Conservation (phyloP, 1,140 invertebrate species). For the Microplitis demolitor region DNA sequence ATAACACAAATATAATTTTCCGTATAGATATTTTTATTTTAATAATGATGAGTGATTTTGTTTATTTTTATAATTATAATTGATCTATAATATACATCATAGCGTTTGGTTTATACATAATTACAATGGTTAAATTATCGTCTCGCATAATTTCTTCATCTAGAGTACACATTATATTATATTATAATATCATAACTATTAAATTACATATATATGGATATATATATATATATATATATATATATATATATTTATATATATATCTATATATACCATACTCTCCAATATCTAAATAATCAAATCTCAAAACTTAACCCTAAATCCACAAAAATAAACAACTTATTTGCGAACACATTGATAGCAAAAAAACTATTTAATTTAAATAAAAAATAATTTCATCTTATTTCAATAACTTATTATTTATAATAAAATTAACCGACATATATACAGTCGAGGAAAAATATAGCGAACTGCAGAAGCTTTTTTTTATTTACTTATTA, state of each 20-base stretch:
- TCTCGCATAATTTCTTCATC: slow-evolving; percentile 1
- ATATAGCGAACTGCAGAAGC: slow-evolving; percentile 23
- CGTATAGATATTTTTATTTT: slow-evolving; percentile 57
- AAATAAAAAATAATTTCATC: slow-evolving; percentile 1
- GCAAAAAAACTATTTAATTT: background rate
- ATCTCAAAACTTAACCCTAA: too few species aligned
- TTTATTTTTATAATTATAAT: slow-evolving; percentile 49
- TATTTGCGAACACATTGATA: background rate
- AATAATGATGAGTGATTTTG: slow-evolving; percentile 60
- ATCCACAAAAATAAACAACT: too few species aligned
- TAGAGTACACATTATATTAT: slow-evolving; percentile 1
- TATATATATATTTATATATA: background rate
- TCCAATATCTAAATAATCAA: too few species aligned
- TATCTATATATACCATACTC: too few species aligned
- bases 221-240: too few species aligned
- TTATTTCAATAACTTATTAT: background rate
- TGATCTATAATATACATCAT: slow-evolving; percentile 64
- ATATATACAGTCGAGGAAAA: slow-evolving; percentile 27
- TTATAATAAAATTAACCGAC: slow-evolving; percentile 13
- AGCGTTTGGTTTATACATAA: slow-evolving; percentile 63
- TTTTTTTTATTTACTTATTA: background rate
- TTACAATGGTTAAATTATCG: slow-evolving; percentile 58
- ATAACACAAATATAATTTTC: slow-evolving; percentile 41
- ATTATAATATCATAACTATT: background rate
- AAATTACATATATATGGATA: background rate